Evolutionary conservation across 1,140 invertebrate species (phyloP), one percentile per base, ranked within the genome.

Genomic region (Pseudomyrmex pallidus): DNA sequence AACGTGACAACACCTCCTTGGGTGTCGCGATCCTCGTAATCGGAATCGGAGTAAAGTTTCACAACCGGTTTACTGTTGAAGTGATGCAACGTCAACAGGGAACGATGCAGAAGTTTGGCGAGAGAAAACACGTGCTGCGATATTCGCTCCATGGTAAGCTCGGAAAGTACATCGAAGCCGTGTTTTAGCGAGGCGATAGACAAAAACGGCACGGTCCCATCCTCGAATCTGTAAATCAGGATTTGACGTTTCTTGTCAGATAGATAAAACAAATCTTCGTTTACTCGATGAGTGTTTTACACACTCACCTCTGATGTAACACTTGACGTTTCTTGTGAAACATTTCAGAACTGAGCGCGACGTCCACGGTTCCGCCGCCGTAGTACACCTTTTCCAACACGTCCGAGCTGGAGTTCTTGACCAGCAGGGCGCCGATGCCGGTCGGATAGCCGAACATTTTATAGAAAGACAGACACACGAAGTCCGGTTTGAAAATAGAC

Each of bases 391-490:
- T 98, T 13, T 96, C 93, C 63, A 99, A 94, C 22, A 96, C 91
- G 89, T 95, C 46, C 2, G 94, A 94, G 87, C 96, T 96, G 1
- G 93, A 92, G 90, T 97, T 97, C 88, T 95, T 96, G 0, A 99
- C 96, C 64, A 99, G 90, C 2, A 99, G 92, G 54, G 98, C 98
- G 46, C 98, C 99, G 86, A 97, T 93, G n/a, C 97, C 99, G 77
- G 98, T 99, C 7, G 99, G 99, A 94, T 97, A 99, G 3, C 99
- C 99, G 95, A 99, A 99, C 90, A 99, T 98, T 95, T 99, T 99
- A 94, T 99, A 99, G 95, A 99, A 99, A 1, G 99, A 99, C 5
- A 99, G 54, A 67, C 96, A 96, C 0, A 99, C 96, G 95, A 99
- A 99, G 94, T 99, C 98, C 20, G 98, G 97, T 85, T 97, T 96